Evolutionary conservation across 2,113 vertebrate species (phyloP).

Genomic region (Equus przewalskii): DNA sequence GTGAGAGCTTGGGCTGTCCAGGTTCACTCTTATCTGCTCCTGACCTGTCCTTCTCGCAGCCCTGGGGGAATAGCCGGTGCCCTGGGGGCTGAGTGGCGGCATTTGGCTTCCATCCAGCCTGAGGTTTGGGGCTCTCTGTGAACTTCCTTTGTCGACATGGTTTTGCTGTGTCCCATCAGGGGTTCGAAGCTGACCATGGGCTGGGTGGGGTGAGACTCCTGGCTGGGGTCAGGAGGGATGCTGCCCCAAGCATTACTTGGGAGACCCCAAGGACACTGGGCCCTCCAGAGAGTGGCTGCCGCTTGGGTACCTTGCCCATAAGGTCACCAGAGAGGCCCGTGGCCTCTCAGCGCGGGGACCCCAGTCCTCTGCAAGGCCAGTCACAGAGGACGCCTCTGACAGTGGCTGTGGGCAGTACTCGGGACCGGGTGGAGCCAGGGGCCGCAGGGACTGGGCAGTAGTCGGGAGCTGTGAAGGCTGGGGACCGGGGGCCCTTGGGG

Average conservation of each 20-base stretch:
- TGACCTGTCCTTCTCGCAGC: neutral
- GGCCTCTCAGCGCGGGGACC: too few relatives aligned
- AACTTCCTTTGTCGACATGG: accelerated
- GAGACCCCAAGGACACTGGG: neutral
- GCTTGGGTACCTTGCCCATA: neutral
- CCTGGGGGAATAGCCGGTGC: accelerated
- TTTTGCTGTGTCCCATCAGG: neutral
- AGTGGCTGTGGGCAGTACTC: accelerated
- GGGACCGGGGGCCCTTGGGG: neutral
- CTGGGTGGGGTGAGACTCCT: neutral
- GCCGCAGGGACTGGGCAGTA: accelerated
- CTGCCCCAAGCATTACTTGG: neutral
- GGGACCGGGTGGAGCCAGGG: neutral
- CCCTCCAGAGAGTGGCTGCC: neutral
- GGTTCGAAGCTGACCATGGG: accelerated
- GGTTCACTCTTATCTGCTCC: neutral
- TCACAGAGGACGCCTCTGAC: accelerated
- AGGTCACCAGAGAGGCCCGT: too few relatives aligned
- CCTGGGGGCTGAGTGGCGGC: neutral
- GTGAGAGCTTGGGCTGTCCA: neutral
- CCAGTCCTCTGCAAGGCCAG: neutral
- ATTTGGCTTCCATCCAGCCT: neutral
- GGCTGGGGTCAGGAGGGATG: accelerated
- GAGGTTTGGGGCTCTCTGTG: neutral
- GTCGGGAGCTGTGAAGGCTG: neutral